Base-by-base conservation (phyloP, 2,113 vertebrate genomes). In the Girardinichthys multiradiatus region DNA sequence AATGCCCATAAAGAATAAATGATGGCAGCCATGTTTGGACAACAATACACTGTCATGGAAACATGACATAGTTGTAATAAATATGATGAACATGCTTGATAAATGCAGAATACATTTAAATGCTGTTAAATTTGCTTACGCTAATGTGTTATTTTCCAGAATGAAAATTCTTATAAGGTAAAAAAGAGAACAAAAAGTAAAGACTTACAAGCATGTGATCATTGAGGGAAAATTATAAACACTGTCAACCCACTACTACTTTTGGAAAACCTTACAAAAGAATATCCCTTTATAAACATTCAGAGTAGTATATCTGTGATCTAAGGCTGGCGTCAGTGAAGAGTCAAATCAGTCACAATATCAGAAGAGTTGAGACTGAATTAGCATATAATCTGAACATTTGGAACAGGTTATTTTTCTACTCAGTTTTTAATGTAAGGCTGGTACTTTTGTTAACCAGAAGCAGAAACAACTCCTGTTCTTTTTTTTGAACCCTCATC, bases 1-100 rank as follows among this genome's bases (percentile, higher is more conserved):
- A 76, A 72, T n/a, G 33, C 51, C 30, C 24, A 59, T n/a, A 59
- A 74, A 64, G 61, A 76, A 84, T 77, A 60, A 13, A 70, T 19
- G 8, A 57, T 59, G 8, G 42, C 19, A 28, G 45, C 9, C 21
- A 2, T 21, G 33, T 81, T 71, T 45, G 4, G 4, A 5, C 57
- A 28, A 31, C 57, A 64, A 61, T 57, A 57, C 26, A 21, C 28
- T 64, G 0, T 63, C n/a, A 37, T 19, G 4, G 13, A 70, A 65
- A 37, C 42, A 68, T 26, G 75, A 0, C 27, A 7, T 10, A 14
- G 37, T 31, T 27, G 39, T 24, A 63, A 59, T 76, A 48, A 62
- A 57, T n/a, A n/a, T n/a, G 24, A 14, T 19, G 30, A 8, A 74
- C 4, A 37, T 29, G 30, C 24, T 35, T 65, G 64, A 66, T 0